Percentiles rank a stretch among this genome's conserved stretches.
Conservation (phyloP, 2,797 vertebrate species). For the Spheniscus humboldti region DNA sequence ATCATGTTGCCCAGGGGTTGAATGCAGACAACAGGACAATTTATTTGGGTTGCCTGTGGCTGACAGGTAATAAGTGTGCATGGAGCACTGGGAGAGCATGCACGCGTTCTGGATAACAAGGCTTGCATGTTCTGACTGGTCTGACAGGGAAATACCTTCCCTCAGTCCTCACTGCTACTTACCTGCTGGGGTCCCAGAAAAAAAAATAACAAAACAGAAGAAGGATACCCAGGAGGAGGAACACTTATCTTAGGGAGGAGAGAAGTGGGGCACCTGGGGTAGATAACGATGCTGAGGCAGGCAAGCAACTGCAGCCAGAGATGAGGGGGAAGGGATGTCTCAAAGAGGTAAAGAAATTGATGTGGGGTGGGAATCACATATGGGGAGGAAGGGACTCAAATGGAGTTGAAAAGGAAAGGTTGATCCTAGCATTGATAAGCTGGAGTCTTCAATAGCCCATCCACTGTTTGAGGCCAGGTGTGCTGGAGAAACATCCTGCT, state of each 20-base stretch:
- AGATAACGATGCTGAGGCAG: neutral
- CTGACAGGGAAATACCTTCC: neutral
- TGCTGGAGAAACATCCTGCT: neutral
- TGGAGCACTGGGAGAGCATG: fast-evolving
- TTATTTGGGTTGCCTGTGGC: neutral
- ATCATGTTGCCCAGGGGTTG: neutral
- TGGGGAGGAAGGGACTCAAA: neutral
- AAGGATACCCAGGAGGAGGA: neutral
- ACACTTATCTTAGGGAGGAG: neutral
- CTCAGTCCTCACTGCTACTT: neutral
- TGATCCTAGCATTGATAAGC: neutral
- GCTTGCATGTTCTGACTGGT: neutral
- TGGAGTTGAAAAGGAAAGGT: neutral
- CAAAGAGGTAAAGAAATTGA: neutral
- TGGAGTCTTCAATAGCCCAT: neutral
- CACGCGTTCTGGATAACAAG: neutral
- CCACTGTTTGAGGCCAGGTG: neutral
- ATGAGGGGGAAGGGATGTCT: neutral
- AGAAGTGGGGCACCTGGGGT: neutral
- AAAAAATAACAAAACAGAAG: neutral
- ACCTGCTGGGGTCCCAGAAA: neutral
- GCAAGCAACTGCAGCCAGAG: neutral
- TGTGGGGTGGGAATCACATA: neutral
- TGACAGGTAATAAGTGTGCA: neutral
- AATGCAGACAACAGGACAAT: neutral